Evolutionary conservation across 2,888 invertebrate genomes (phyloP), one percentile per base, ranked within the genome.

Genomic region (Phragmatobia fuliginosa): DNA sequence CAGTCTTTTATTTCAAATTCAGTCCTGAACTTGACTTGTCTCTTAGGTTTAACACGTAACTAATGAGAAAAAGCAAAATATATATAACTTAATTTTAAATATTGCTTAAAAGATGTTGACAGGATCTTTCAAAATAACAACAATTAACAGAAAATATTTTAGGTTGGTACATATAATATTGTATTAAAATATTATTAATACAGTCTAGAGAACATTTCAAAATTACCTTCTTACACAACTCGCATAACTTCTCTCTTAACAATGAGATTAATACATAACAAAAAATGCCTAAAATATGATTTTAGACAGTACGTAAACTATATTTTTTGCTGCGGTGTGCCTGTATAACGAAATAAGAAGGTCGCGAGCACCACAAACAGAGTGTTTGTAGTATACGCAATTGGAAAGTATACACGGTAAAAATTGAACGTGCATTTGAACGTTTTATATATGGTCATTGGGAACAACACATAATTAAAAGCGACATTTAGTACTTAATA

Each of bases 1-100:
- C 79, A 81, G 80, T 81, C 81, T 79, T 79, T 72, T 70, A 69
- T 41, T 65, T 59, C 71, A 77, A 77, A 77, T 79, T 74, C 75
- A 70, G 65, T 76, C 68, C 68, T 69, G 68, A 73, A 80, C 58
- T 78, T 71, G 62, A 68, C 70, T 74, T 71, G 59, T 77, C 72
- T 78, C 66, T 67, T 73, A 41, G 16, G 32, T 33, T 33, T n/a
- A 49, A 56, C 25, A 68, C 66, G 64, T 32, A 68, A 31, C 36
- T 77, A 74, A 32, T 62, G 62, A 70, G 70, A 72, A 67, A 36
- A 45, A 41, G n/a, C 31, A 28, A 58, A 65, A 36, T 31, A 36
- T 28, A 21, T 11, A 6, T 62, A 32, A 62, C 45, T 32, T 32
- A 21, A 31, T 28, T 25, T n/a, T 49, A n/a, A n/a, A 49, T 2